phyloP scores from a whole-genome alignment of 2,797 vertebrate species.

The Peromyscus aztecus region DNA sequence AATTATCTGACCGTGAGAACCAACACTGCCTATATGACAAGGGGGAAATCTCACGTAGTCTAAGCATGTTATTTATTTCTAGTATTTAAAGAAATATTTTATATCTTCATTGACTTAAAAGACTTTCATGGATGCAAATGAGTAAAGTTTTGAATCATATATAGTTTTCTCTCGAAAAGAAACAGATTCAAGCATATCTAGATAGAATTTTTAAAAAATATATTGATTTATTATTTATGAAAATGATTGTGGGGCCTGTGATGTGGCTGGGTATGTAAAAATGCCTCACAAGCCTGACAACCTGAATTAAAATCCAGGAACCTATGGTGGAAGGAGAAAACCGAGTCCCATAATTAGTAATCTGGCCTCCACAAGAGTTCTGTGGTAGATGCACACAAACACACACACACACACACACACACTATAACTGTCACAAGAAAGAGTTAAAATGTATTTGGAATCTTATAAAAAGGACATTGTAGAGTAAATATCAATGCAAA shows the following conservation, averaged over 20 bases:
- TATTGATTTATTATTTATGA: background rate
- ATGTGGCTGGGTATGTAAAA: background rate
- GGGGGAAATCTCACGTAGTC: background rate
- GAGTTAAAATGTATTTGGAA: constrained; percentile 36
- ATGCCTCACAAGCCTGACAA: too few relatives aligned
- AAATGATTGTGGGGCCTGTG: background rate
- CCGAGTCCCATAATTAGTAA: background rate
- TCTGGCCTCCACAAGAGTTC: background rate
- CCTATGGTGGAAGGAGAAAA: background rate
- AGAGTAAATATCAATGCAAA: constrained; percentile 39
- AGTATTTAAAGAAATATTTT: background rate
- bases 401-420: background rate
- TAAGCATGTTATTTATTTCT: background rate
- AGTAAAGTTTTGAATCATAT: background rate
- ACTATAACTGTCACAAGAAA: background rate
- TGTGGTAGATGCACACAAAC: background rate
- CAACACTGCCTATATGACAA: background rate
- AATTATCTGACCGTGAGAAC: background rate
- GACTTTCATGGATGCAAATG: background rate
- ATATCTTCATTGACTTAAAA: constrained; percentile 2
- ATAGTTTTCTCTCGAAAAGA: background rate
- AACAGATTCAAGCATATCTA: background rate
- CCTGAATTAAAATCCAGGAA: background rate
- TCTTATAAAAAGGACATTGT: background rate
- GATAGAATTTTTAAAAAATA: background rate